Evolutionary conservation across 1,140 invertebrate genomes (phyloP), one percentile per base, ranked within the genome.

Genomic region (Mylabris phalerata): DNA sequence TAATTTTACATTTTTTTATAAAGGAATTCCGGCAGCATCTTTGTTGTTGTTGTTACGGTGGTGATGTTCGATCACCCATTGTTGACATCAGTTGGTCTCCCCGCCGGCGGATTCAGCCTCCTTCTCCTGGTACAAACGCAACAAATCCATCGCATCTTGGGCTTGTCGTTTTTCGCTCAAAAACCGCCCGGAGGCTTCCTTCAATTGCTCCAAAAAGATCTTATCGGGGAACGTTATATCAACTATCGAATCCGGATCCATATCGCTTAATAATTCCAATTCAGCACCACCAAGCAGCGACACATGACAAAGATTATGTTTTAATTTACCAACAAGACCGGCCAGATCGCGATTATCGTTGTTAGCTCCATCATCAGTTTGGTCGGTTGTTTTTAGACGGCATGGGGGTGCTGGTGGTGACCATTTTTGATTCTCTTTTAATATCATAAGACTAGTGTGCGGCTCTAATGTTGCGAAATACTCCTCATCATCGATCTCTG

Each of bases 401-500:
- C 77, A 79, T 57, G 73, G 70, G 40, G 79, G 71, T 70, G 56
- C 75, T 66, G 40, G 67, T 59, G 58, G 75, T 67, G 80, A 75
- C 89, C 89, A 90, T 66, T 85, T 86, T 72, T 92, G 84, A 60
- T 82, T 81, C 11, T 82, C 82, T 48, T 82, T 81, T 24, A 92
- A 78, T 5, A 90, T 79, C 85, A 93, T 92, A 60, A 93, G 77
- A 67, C 82, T 85, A 5, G 89, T 90, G 66, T 92, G 88, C 57
- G 82, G 84, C 67, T 92, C 88, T 49, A 92, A 75, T 1, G 89
- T 92, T 39, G 83, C 85, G 72, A 92, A 92, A 73, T 92, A 92
- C 70, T 92, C 89, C 72, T 92, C 88, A 67, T 91, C 89, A 64
- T 93, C 90, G 39, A 93, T 87, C 79, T 92, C 90, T 1, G 90